These are phyloP conservation scores for Himalopsyche anomala DNA, from an alignment of 2,888 invertebrate species.

Conservation along the genomic window DNA sequence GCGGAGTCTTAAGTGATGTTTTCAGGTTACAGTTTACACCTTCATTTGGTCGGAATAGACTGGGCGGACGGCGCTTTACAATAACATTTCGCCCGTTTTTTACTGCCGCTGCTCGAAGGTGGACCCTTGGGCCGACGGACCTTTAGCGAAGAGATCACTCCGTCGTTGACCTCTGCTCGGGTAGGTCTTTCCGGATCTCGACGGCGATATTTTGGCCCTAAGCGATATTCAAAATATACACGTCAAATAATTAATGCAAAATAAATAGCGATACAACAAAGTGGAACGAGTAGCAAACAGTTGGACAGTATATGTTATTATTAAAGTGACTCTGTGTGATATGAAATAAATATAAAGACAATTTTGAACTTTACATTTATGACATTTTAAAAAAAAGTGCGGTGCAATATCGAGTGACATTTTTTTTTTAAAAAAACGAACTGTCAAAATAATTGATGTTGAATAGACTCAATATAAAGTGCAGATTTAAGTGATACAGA, in stretches of 20 bases:
- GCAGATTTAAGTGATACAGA: too few relatives aligned
- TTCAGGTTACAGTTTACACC: constrained; percentile 63
- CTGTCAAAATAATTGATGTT: too few relatives aligned
- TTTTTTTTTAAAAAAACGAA: background rate
- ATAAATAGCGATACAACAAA: background rate
- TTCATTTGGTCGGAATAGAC: constrained; percentile 59
- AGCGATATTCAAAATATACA: constrained; percentile 38
- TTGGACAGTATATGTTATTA: too few relatives aligned
- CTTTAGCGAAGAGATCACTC: constrained; percentile 60
- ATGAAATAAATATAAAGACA: too few relatives aligned
- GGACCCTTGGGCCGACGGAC: constrained; percentile 48
- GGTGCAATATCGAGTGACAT: background rate
- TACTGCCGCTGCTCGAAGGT: constrained; percentile 53
- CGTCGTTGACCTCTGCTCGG: constrained; percentile 60
- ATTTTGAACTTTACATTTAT: too few relatives aligned
- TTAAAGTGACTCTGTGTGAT: background rate
- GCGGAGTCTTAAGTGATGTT: constrained; percentile 56
- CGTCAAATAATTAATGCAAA: background rate
- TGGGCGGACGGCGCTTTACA: constrained; percentile 62
- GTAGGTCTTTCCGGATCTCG: constrained; percentile 54
- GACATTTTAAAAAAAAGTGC: too few relatives aligned
- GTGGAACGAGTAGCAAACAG: too few relatives aligned
- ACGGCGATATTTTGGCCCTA: background rate
- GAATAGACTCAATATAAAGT: too few relatives aligned
- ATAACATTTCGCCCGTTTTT: constrained; percentile 60